phyloP scores from a whole-genome alignment of 2,888 invertebrate species.

The Epirrhoe tristata region DNA sequence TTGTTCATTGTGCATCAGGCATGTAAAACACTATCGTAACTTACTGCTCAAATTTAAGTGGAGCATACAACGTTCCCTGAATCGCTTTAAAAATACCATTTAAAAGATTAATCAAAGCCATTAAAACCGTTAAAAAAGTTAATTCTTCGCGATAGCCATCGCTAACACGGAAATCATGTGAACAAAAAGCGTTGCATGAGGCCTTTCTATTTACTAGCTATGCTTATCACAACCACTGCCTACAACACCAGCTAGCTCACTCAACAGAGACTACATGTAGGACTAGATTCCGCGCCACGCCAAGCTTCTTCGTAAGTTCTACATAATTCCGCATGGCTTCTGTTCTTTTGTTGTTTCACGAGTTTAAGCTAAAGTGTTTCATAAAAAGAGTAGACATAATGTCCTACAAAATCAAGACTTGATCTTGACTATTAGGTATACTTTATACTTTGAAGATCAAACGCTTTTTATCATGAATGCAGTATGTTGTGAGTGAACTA shows the following conservation, averaged over 20 bases:
- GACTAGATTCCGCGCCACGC: not conserved
- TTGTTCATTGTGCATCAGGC: not conserved
- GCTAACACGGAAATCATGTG: slow-evolving; percentile 50
- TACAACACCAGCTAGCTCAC: slow-evolving; percentile 11
- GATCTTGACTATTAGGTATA: no score
- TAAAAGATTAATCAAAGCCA: slow-evolving; percentile 33
- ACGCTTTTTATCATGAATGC: not conserved
- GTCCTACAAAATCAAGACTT: no score
- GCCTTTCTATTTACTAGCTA: slow-evolving; percentile 50
- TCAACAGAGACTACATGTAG: not conserved
- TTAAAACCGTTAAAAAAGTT: slow-evolving; percentile 42
- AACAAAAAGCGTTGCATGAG: slow-evolving; percentile 54
- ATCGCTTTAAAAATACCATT: slow-evolving; percentile 22
- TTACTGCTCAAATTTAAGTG: slow-evolving; percentile 6
- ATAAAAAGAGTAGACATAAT: no score
- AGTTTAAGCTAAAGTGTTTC: no score
- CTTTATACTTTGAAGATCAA: no score
- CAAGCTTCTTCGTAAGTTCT: no score
- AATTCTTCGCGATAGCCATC: slow-evolving; percentile 49
- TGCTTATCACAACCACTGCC: slow-evolving; percentile 12
- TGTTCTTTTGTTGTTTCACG: no score
- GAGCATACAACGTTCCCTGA: slow-evolving; percentile 14
- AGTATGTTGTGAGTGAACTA: slow-evolving; percentile 4
- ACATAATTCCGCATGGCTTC: no score
- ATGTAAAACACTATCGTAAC: not conserved